A percentile compares a stretch with the other conserved stretches of the same genome.
These are phyloP conservation scores for Pseudomugil tenellus DNA, from an alignment of 2,797 vertebrate genomes.

Conservation along the genomic window DNA sequence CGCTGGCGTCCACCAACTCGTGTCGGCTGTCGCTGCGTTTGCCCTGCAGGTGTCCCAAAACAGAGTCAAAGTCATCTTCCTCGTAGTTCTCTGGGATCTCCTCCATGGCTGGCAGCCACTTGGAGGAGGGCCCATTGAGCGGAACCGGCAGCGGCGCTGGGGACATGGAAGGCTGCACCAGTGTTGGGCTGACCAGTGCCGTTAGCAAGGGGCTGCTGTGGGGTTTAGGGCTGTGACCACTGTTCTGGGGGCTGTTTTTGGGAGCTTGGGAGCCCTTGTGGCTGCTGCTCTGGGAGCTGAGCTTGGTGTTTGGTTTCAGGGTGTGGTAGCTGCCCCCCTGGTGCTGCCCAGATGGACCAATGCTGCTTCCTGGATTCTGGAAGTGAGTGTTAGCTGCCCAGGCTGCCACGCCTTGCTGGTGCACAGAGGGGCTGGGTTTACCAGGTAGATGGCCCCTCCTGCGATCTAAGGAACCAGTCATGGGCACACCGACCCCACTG, in stretches of 20 bases:
- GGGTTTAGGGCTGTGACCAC: constrained; percentile 45
- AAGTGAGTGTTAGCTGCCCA: constrained; percentile 98
- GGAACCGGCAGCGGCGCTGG: constrained; percentile 40
- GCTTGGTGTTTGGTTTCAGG: constrained; percentile 76
- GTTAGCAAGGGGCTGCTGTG: constrained; percentile 64
- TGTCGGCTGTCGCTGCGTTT: constrained; percentile 91
- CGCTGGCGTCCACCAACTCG: constrained; percentile 97
- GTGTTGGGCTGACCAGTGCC: constrained; percentile 60
- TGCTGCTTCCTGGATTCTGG: constrained; percentile 89
- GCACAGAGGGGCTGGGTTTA: constrained; percentile 85
- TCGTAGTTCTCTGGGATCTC: constrained; percentile 98
- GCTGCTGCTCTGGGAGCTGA: constrained; percentile 65
- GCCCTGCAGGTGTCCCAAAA: constrained; percentile 90
- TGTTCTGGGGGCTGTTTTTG: constrained; percentile 75
- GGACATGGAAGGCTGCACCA: constrained; percentile 55
- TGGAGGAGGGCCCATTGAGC: constrained; percentile 81
- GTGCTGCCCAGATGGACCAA: constrained; percentile 85
- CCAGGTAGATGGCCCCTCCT: constrained; percentile 88
- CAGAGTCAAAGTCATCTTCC: constrained; percentile 96
- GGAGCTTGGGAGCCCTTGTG: constrained; percentile 58
- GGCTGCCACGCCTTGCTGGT: constrained; percentile 92
- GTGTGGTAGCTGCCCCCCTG: constrained; percentile 78
- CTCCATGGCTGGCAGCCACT: constrained; percentile 99
- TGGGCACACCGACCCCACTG: constrained; percentile 68
- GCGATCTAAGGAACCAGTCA: constrained; percentile 88